Base-by-base conservation (phyloP, 2,888 invertebrate species). In the Ophion slaviceki region DNA sequence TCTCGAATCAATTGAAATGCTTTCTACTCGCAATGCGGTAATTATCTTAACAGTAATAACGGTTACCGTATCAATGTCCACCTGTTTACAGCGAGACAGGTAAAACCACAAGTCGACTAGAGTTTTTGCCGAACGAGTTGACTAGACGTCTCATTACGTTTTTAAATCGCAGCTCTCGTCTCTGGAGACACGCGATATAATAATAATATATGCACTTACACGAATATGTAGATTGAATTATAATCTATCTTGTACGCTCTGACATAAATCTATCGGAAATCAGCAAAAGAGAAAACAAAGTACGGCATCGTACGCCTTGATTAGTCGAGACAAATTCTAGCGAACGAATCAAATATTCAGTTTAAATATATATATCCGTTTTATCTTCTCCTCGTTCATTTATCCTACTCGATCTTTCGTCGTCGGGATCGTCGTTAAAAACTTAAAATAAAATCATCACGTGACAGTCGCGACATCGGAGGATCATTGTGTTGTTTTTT, bases 101-200 rank as follows among this genome's bases (percentile, higher is more conserved):
- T 89, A 80, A 91, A 90, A 88, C 80, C 82, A 88, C 87, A 84
- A 85, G 86, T 88, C 88, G 93, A 93, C 93, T 93, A 93, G 93
- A 93, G 82, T 90, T 82, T 80, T 81, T 77, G 64, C 45, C 88
- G 86, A 90, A 86, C 88, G 82, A 90, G 89, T 87, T 88, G 93
- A 93, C 93, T 93, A 93, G 93, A 93, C 90, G 89, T 89, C 87
- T 88, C 89, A 90, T 86, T 77, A 57, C 36, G 84, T 80, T 61
- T 75, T 76, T 74, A 59, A 80, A 80, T 80, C 66, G 78, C 61
- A 66, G 28, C 76, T 61, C 78, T 71, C 36, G 45, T 72, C 80
- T 47, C 40, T 17, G 28, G 47, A 53, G 66, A 80, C 72, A 32
- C 47, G 64, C 66, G 62, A 53, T 75, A 75, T 57, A 75, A 75